Conservation (phyloP, 2,888 invertebrate genomes). For the Epinotia demarniana region DNA sequence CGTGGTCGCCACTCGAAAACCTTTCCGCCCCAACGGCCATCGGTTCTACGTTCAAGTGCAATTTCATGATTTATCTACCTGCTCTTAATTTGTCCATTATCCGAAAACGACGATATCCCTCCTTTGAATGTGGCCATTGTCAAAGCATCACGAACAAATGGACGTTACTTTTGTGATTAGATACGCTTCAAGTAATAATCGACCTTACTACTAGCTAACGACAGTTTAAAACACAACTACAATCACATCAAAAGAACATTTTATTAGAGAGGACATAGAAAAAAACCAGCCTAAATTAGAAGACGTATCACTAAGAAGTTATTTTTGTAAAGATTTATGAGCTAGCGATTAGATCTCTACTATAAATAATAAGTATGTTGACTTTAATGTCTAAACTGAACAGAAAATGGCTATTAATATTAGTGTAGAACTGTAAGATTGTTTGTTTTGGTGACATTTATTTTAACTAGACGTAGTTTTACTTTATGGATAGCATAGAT, state of each 20-base stretch:
- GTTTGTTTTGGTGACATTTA: conserved; percentile 38
- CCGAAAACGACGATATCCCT: neutral
- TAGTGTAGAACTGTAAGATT: conserved; percentile 35
- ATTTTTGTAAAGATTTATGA: conserved; percentile 42
- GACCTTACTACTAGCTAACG: neutral
- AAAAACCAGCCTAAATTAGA: conserved; percentile 37
- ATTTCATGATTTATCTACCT: neutral
- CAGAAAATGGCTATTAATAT: conserved; percentile 41
- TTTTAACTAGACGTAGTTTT: conserved; percentile 25
- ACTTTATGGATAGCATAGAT: conserved; percentile 34
- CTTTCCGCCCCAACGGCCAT: no score
- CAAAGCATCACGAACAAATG: conserved; percentile 11
- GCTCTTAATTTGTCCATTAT: neutral
- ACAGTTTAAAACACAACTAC: neutral
- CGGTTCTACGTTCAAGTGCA: no score
- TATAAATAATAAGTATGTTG: conserved; percentile 44
- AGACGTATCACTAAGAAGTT: conserved; percentile 35
- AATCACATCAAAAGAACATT: conserved; percentile 10
- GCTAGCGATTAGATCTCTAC: conserved; percentile 37
- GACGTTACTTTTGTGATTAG: neutral
- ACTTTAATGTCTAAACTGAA: conserved; percentile 43
- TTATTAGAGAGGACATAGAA: conserved; percentile 25
- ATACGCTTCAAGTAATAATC: neutral
- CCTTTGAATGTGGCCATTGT: neutral
- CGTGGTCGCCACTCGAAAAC: no score